Base-by-base conservation (phyloP, 2,113 vertebrate species). In the Brachyhypopomus gauderio region DNA sequence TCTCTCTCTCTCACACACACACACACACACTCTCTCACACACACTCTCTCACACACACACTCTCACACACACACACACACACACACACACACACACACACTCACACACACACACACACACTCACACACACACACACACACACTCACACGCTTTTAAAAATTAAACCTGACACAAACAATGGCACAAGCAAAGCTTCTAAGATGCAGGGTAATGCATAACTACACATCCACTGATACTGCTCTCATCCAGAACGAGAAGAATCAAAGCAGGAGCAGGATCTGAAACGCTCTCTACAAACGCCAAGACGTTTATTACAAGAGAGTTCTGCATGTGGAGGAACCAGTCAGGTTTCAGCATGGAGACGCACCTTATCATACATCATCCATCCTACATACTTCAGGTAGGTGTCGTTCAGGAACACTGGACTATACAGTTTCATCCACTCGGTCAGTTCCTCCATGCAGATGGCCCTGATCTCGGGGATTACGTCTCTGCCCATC, bases 371-470 rank as follows among this genome's bases (percentile, higher is more conserved):
- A 90, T 97, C 96, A 6, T 96, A 86, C 79, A 97, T 91, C 95
- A 96, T 95, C 96, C 96, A 97, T 63, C 96, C 96, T 81, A 96
- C 58, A 82, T 96, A 97, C 87, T 97, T 97, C 85, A 97, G 93
- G 88, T 95, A 95, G 89, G 92, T 94, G 70, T 97, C 95, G 62
- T 92, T 97, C 87, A 97, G 92, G 82, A 96, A 97, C 4, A 60
- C 86, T 75, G 91, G 89, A 75, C 92, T 94, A 87, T 94, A 95
- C 72, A 92, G 91, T 89, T 92, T 95, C 91, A 97, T 96, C 95
- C 96, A 97, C 78, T 87, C 82, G 48, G 91, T 91, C 88, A 97
- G 88, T 91, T 97, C 96, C 89, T 97, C 95, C 87, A 96, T 89
- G 74, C 95, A 97, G 85, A 94, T 88, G 4, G 94, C 93, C 80